Base-by-base conservation (phyloP, 1,140 invertebrate genomes). In the Brachionus sp. region DNA sequence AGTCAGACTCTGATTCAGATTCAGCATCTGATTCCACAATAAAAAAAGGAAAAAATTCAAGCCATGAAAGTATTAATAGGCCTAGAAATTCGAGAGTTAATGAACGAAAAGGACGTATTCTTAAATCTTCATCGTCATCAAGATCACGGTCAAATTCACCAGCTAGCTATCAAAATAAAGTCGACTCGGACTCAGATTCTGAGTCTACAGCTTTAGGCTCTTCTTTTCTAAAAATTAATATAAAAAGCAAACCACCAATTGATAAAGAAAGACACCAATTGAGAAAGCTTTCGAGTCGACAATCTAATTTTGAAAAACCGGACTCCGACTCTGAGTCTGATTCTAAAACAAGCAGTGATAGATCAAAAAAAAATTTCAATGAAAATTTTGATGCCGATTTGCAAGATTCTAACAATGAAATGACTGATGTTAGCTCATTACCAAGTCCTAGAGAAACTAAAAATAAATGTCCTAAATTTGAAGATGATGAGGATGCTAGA, bases 341-440 rank as follows among this genome's bases (percentile, higher is more conserved):
- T 33, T 25, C 39, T 25, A 35, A 23, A 62, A 57, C 6, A 19
- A 12, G 35, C 7, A 80, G 50, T 42, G 1, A 19, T 25, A 80
- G 12, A 35, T 62, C 46, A 3, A 80, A 80, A 10, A 25, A 66
- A 33, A 80, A 66, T 19, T 9, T 37, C 10, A 80, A 13, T 42
- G 29, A 80, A 13, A 35, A 23, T 25, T 57, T 64, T 16, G 77
- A 80, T 13, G 12, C n/a, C n/a, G 50, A 80, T 10, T 62, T 33
- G 3, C 50, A 80, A 62, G 35, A 66, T 39, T 80, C 77, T 25
- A 53, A 42, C 16, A 80, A 62, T 37, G 77, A 80, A 0, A 80
- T 80, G 50, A 80, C 77, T 25, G 77, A 80, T 62, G 77, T 80
- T 5, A 80, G 77, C 19, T 44, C 77, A 10, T 42, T 80, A 39